Percentiles rank a stretch among this genome's conserved stretches.
phyloP scores from a whole-genome alignment of 2,888 invertebrate genomes.

The Auanema freiburgensis region DNA sequence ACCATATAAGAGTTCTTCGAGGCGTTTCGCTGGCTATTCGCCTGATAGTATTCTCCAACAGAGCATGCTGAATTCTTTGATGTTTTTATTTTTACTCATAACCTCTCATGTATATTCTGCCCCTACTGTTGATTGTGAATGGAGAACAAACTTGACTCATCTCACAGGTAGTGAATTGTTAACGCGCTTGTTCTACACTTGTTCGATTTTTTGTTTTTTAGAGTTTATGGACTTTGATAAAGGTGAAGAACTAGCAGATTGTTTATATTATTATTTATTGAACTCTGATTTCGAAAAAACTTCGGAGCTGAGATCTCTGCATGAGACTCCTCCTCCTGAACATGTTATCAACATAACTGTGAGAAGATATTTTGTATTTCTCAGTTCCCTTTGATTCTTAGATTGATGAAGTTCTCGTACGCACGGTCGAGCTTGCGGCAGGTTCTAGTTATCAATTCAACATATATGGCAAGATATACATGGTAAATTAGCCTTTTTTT shows the following conservation, averaged over 20 bases:
- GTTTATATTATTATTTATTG: conserved; percentile 53
- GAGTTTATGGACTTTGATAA: neutral
- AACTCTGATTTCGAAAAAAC: conserved; percentile 34
- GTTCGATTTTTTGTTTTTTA: no score
- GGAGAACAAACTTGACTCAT: conserved; percentile 3
- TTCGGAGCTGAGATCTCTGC: conserved; percentile 24
- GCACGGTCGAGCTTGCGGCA: conserved; percentile 35
- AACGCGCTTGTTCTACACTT: no score
- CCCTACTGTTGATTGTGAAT: neutral
- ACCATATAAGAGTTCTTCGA: neutral
- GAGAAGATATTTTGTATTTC: conserved; percentile 18
- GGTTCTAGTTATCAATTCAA: conserved; percentile 53
- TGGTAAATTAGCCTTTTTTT: conserved; percentile 30
- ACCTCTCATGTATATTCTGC: neutral
- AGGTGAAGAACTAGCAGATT: conserved; percentile 37
- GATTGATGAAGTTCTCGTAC: conserved; percentile 33
- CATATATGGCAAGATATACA: conserved; percentile 50
- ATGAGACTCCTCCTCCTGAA: conserved; percentile 37
- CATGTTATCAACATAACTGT: conserved; percentile 46
- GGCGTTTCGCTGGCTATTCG: neutral
- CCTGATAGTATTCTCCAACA: neutral
- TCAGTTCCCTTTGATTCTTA: conserved; percentile 5
- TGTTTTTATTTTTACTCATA: neutral
- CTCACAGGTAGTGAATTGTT: neutral
- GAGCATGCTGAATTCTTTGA: neutral